These are phyloP conservation scores for Notothenia rossii DNA, from an alignment of 2,113 vertebrate genomes.

Conservation along the genomic window DNA sequence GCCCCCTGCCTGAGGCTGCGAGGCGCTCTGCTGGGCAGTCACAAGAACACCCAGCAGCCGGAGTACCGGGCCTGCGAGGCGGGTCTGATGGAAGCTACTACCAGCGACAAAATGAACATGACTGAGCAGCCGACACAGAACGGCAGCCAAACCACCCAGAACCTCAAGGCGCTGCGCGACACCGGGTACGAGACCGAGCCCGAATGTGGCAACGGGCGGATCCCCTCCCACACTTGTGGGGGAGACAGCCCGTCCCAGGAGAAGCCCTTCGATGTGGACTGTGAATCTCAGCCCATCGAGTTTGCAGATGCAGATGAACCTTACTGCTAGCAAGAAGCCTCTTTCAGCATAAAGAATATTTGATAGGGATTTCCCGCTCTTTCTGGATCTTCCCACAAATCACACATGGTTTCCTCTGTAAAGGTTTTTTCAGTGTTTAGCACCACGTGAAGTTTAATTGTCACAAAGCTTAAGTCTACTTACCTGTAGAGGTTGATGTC, in stretches of 20 bases:
- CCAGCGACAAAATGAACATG: slow-evolving; percentile 83
- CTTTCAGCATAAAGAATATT: background rate
- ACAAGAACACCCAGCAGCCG: slow-evolving; percentile 84
- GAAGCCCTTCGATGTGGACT: slow-evolving; percentile 93
- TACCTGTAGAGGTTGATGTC: slow-evolving; percentile 30
- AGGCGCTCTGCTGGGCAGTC: slow-evolving; percentile 86
- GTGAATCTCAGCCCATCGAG: slow-evolving; percentile 88
- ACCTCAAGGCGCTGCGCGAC: slow-evolving; percentile 86
- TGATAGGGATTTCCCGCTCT: background rate
- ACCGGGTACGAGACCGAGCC: slow-evolving; percentile 95
- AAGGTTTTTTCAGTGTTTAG: slow-evolving; percentile 28
- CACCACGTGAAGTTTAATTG: background rate
- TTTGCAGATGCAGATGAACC: slow-evolving; percentile 89
- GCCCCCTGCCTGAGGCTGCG: slow-evolving; percentile 91
- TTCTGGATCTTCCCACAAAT: slow-evolving; percentile 6
- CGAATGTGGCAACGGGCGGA: slow-evolving; percentile 88
- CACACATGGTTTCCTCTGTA: background rate
- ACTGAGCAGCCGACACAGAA: slow-evolving; percentile 83
- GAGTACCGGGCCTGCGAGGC: slow-evolving; percentile 91
- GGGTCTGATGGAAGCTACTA: slow-evolving; percentile 86
- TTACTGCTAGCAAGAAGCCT: slow-evolving; percentile 45
- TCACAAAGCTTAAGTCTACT: slow-evolving; percentile 11
- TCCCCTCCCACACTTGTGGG: slow-evolving; percentile 80
- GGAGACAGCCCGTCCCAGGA: slow-evolving; percentile 76
- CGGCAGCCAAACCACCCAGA: slow-evolving; percentile 80